These are phyloP conservation scores for Grammomys dolichurus DNA, from an alignment of 2,113 vertebrate genomes.

Conservation along the genomic window DNA sequence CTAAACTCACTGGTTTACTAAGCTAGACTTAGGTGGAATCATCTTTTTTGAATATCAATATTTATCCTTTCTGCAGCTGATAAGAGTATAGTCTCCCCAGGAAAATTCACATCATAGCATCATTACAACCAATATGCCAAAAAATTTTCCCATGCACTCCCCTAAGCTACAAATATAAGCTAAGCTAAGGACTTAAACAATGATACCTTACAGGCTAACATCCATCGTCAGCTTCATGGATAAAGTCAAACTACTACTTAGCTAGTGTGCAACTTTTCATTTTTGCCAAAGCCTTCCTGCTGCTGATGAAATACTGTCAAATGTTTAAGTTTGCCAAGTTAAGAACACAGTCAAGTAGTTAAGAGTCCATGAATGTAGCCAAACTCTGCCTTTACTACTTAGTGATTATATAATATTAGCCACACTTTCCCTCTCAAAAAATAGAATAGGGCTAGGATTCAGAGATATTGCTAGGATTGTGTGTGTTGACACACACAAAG, in stretches of 20 bases:
- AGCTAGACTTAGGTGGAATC: not conserved
- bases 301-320: not conserved
- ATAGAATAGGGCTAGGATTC: not conserved
- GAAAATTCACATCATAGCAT: not conserved
- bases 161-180: not conserved
- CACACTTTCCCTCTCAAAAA: not conserved
- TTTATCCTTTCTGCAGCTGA: not conserved
- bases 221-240: not conserved
- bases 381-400: not conserved
- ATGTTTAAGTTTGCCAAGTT: slow-evolving; percentile 27
- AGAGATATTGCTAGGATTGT: not conserved
- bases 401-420: not conserved
- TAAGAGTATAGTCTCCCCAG: not conserved
- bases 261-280: not conserved
- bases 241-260: not conserved
- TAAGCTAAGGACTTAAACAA: not conserved
- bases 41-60: not conserved
- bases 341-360: not conserved
- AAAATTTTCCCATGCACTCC: not conserved
- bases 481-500: not conserved
- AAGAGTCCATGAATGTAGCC: not conserved
- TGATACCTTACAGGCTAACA: not conserved
- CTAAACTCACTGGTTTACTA: not conserved
- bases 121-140: not conserved
- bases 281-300: not conserved